A percentile compares a stretch with the other conserved stretches of the same genome.
These are phyloP conservation scores for Oligia strigilis DNA, from an alignment of 2,888 invertebrate genomes.

Conservation along the genomic window DNA sequence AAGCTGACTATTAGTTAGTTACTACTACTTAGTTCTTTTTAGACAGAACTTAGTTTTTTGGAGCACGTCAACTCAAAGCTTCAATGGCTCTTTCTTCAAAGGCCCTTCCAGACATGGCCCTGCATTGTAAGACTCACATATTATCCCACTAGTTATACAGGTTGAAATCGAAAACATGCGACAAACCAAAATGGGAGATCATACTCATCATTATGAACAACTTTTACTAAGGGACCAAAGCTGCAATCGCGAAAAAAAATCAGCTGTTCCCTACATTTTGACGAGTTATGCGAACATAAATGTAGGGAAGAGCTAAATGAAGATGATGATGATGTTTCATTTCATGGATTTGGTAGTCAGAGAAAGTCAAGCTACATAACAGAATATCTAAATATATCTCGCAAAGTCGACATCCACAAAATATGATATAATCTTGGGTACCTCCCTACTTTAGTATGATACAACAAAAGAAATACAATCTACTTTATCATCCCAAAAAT, in stretches of 20 bases:
- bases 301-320: too few species aligned
- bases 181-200: too few species aligned
- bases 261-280: too few species aligned
- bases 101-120: neutral
- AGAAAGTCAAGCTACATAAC: conserved; percentile 7
- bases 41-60: neutral
- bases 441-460: conserved; percentile 25
- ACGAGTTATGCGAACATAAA: too few species aligned
- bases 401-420: conserved; percentile 22
- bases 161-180: too few species aligned
- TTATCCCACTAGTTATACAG: neutral
- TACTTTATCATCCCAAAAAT: conserved; percentile 63
- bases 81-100: neutral
- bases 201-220: too few species aligned
- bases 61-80: neutral
- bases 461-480: conserved; percentile 67
- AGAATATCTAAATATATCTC: conserved; percentile 8
- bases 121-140: neutral
- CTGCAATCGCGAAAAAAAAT: too few species aligned
- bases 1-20: too few species aligned
- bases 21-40: neutral
- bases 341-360: neutral
- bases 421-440: conserved; percentile 43
- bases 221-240: too few species aligned
- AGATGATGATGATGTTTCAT: neutral